Conservation (phyloP, 2,888 invertebrate genomes). For the Synanthedon andrenaeformis region DNA sequence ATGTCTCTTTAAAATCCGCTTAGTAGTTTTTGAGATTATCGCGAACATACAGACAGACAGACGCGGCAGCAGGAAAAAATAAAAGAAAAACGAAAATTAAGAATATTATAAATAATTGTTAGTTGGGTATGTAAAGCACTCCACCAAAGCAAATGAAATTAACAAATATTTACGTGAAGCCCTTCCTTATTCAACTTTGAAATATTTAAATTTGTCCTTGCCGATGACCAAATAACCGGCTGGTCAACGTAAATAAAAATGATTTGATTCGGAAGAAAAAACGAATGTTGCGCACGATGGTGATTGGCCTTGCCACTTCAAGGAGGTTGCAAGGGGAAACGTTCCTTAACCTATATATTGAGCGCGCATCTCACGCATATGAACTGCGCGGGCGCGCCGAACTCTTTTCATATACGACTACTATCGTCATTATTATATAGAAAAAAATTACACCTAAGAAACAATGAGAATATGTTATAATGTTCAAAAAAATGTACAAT, state of each 20-base stretch:
- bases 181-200: conserved; percentile 4
- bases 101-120: no score
- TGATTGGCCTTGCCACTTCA: conserved; percentile 59
- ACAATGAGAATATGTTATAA: no score
- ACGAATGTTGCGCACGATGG: conserved; percentile 38
- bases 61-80: background rate
- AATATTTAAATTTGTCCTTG: conserved; percentile 47
- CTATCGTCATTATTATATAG: background rate
- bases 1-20: background rate
- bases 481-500: no score
- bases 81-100: no score
- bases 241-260: conserved; percentile 66
- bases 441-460: background rate
- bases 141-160: background rate
- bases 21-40: background rate
- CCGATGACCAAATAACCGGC: conserved; percentile 50
- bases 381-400: conserved; percentile 1
- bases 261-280: conserved; percentile 59
- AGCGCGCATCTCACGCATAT: conserved; percentile 15
- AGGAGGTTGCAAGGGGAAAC: conserved; percentile 64
- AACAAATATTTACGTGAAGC: background rate
- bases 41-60: background rate
- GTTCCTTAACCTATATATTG: conserved; percentile 61
- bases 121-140: no score
- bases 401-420: background rate